A percentile compares a stretch with the other conserved stretches of the same genome.
Evolutionary conservation across 1,140 invertebrate species (phyloP).

Genomic region (Tribolium madens): DNA sequence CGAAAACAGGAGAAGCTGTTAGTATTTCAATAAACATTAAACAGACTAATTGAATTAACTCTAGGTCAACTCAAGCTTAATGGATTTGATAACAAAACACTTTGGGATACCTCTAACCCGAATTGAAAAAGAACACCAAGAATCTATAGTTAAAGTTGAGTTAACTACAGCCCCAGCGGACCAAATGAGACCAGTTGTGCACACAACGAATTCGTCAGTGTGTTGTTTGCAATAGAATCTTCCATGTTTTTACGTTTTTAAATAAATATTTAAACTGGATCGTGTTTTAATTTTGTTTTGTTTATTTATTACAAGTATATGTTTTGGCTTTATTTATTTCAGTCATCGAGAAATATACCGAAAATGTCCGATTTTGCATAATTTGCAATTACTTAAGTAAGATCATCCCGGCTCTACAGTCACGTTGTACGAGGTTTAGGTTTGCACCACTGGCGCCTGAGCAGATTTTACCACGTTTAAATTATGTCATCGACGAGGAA

Average conservation of each 20-base stretch:
- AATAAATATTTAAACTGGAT: background rate
- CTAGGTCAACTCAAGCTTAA: constrained; percentile 55
- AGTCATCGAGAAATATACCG: constrained; percentile 98
- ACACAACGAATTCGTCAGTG: background rate
- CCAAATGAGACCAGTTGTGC: background rate
- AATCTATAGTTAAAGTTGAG: constrained; percentile 55
- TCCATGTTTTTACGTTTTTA: constrained; percentile 16
- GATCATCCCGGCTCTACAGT: constrained; percentile 98
- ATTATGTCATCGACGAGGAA: constrained; percentile 88
- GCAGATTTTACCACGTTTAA: constrained; percentile 92
- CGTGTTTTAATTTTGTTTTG: constrained; percentile 9
- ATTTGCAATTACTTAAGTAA: constrained; percentile 99
- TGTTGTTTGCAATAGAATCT: constrained; percentile 48
- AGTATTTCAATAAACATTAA: constrained; percentile 55
- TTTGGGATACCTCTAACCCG: constrained; percentile 54
- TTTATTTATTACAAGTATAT: background rate
- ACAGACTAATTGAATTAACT: constrained; percentile 21
- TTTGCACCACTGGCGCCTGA: constrained; percentile 90
- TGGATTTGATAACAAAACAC: constrained; percentile 58
- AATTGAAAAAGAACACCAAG: constrained; percentile 57
- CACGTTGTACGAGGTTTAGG: constrained; percentile 96
- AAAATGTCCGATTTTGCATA: constrained; percentile 98
- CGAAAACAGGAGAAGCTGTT: constrained; percentile 91
- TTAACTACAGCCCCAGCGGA: constrained; percentile 46
- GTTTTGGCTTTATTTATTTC: constrained; percentile 48